Conservation (phyloP, 1,140 invertebrate genomes). For the Lordiphosa stackelbergi region DNA sequence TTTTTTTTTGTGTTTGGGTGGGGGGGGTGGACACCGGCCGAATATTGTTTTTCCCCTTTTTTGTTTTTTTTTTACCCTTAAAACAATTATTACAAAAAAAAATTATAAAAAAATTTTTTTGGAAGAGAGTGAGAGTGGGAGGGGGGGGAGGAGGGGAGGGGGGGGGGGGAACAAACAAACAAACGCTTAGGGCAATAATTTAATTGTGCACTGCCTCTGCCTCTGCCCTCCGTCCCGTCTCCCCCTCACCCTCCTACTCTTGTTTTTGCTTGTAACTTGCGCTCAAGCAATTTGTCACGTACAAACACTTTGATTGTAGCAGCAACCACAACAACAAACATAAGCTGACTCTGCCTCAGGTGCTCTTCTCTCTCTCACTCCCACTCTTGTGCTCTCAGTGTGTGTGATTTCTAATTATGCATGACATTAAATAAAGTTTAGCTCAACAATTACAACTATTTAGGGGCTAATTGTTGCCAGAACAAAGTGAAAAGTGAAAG, state of each 20-base stretch:
- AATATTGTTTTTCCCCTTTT: no score
- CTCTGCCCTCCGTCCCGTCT: neutral
- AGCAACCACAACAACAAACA: conserved; percentile 10
- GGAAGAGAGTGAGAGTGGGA: no score
- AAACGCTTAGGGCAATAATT: conserved; percentile 56
- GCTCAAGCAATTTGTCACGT: conserved; percentile 76
- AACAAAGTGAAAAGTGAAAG: neutral
- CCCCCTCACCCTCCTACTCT: conserved; percentile 7
- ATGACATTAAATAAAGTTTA: conserved; percentile 74
- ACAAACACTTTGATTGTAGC: conserved; percentile 67
- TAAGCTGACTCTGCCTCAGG: conserved; percentile 21
- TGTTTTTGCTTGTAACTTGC: conserved; percentile 50
- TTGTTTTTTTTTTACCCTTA: no score
- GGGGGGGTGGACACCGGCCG: no score
- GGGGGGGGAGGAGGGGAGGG: no score
- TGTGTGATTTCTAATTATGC: conserved; percentile 54
- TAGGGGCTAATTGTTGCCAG: conserved; percentile 55
- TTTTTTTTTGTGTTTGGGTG: no score
- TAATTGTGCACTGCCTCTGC: conserved; percentile 47
- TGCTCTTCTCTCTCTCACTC: conserved; percentile 2
- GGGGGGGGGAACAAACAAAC: no score
- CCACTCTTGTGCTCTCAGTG: conserved; percentile 8
- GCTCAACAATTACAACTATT: conserved; percentile 71
- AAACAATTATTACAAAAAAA: no score
- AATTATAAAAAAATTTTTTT: no score